Base-by-base conservation (phyloP, 2,113 vertebrate species). In the Sturnira hondurensis region DNA sequence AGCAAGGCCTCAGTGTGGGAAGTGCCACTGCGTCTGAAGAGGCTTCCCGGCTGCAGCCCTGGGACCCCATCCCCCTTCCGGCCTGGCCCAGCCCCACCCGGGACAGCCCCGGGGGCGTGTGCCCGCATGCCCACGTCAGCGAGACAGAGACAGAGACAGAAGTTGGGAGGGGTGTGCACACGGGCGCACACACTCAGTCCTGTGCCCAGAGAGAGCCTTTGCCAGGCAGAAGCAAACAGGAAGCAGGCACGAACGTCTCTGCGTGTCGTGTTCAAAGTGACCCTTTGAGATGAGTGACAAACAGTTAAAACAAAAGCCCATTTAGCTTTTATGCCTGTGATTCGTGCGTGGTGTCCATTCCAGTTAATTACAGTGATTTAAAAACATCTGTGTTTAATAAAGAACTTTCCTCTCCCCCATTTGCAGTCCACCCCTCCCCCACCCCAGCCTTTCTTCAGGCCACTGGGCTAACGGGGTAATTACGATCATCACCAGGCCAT, bases 311-410 rank as follows among this genome's bases (percentile, higher is more conserved):
- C 94, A 93, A 97, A 98, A 96, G 86, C 91, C 76, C 86, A 19
- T 93, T 98, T 95, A 87, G 96, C 94, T 97, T 98, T 97, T 94
- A 76, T 96, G 58, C 78, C 74, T 93, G 88, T 31, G 95, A 28
- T 76, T 70, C 77, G 36, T 47, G 63, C 77, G 36, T 47, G 63
- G 86, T 95, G 61, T 96, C 94, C 93, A 95, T 97, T 97, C 91
- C 97, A 93, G 97, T 95, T 98, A 97, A 98, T 98, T 97, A 92
- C 82, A 96, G 94, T 89, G 90, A 96, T 97, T 98, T 95, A 81
- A 95, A 97, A 98, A 98, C 97, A 98, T 97, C 97, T 98, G 98
- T 95, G 94, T 98, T 98, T 98, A 96, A 98, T 98, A 98, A 98
- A 96, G 96, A 94, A 36, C 84, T 84, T 97, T 95, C 96, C 93